phyloP scores from a whole-genome alignment of 2,113 vertebrate genomes.

The Aleadryas rufinucha region DNA sequence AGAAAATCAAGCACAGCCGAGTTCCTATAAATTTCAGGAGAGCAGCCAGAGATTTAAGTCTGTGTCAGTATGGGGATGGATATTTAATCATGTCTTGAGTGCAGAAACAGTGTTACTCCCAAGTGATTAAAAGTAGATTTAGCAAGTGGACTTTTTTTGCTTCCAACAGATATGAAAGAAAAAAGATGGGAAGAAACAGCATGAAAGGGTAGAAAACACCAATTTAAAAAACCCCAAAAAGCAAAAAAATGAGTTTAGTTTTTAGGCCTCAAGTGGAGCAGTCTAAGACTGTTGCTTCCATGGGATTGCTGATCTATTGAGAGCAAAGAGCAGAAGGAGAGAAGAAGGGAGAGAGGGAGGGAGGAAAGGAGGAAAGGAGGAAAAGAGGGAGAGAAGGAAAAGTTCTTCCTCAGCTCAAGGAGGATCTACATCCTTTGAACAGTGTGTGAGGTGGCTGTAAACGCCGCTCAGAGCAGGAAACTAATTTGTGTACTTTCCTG shows the following conservation, averaged over 20 bases:
- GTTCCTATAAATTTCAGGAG: neutral
- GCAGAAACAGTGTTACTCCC: neutral
- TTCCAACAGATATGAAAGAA: neutral
- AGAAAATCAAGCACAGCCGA: neutral
- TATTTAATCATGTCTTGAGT: neutral
- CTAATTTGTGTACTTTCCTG: neutral
- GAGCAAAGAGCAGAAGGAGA: neutral
- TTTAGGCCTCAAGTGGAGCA: neutral
- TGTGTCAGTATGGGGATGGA: neutral
- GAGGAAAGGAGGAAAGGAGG: neutral
- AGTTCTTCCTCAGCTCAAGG: neutral
- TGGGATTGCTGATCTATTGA: neutral
- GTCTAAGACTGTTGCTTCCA: neutral
- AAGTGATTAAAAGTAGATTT: neutral
- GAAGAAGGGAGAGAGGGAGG: neutral
- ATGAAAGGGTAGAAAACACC: neutral
- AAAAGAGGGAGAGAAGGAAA: neutral
- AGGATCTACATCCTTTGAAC: neutral
- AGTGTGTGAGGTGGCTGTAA: neutral
- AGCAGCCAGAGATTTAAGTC: neutral
- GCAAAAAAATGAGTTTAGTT: accelerated
- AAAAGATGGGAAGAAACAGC: neutral
- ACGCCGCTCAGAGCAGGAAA: neutral
- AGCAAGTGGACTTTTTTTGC: neutral
- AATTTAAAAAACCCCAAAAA: neutral